Evolutionary conservation across 2,113 vertebrate species (phyloP).

Genomic region (Leptobrachium ailaonicum): DNA sequence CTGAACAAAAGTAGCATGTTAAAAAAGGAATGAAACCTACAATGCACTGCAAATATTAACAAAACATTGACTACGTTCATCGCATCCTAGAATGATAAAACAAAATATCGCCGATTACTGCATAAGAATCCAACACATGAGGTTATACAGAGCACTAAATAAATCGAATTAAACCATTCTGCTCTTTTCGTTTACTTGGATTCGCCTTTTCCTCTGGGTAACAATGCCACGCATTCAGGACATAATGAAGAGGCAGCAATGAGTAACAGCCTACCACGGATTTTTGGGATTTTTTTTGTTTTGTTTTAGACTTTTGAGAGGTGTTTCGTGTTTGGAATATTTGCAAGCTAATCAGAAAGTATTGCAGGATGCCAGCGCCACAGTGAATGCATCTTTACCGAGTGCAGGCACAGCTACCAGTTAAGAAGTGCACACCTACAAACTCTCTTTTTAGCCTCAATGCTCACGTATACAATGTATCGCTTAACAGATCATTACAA

Average conservation of each 20-base stretch:
- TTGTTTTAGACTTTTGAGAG: slow-evolving; percentile 53
- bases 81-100: slow-evolving; percentile 34
- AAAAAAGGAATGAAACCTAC: slow-evolving; percentile 8
- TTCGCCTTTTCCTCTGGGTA: slow-evolving; percentile 45
- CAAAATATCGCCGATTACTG: slow-evolving; percentile 25
- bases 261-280: slow-evolving; percentile 11
- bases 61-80: slow-evolving; percentile 17
- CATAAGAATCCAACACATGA: slow-evolving; percentile 16
- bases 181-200: slow-evolving; percentile 11
- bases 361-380: slow-evolving; percentile 50
- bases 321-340: slow-evolving; percentile 48
- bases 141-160: slow-evolving; percentile 6
- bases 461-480: slow-evolving; percentile 41
- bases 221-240: slow-evolving; percentile 39
- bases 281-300: slow-evolving; percentile 44
- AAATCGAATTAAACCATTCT: not conserved
- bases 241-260: slow-evolving; percentile 44
- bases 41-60: slow-evolving; percentile 46
- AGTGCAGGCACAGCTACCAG: slow-evolving; percentile 45
- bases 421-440: not conserved
- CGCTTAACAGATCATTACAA: slow-evolving; percentile 22
- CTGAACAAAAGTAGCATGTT: not conserved
- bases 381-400: slow-evolving; percentile 37
- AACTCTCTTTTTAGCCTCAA: not conserved
- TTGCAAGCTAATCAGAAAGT: slow-evolving; percentile 67